Conservation (phyloP, 2,113 vertebrate genomes). For the Rhinoptilus africanus region DNA sequence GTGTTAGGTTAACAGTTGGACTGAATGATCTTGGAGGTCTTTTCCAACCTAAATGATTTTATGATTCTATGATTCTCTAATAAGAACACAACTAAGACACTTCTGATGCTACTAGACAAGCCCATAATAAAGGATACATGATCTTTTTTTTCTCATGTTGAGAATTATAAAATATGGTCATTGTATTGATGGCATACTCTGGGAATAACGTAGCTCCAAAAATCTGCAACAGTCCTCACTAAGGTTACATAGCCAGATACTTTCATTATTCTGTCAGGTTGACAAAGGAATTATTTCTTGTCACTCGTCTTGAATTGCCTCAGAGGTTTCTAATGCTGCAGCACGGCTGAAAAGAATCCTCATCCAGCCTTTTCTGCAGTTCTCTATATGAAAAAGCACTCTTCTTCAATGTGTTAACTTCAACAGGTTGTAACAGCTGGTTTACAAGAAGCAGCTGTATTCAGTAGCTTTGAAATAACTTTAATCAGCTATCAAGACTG, state of each 20-base stretch:
- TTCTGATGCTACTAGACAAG: not conserved
- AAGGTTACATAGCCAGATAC: not conserved
- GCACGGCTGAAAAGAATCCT: not conserved
- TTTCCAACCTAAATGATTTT: not conserved
- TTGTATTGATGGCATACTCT: not conserved
- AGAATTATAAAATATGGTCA: not conserved
- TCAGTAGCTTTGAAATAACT: not conserved
- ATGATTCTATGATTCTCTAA: not conserved
- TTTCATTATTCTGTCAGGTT: not conserved
- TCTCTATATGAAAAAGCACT: not conserved
- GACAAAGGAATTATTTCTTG: not conserved
- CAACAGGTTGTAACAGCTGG: not conserved
- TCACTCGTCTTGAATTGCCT: not conserved
- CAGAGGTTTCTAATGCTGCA: not conserved
- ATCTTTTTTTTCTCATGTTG: not conserved
- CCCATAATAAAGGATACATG: not conserved
- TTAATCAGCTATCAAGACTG: not conserved
- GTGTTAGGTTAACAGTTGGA: not conserved
- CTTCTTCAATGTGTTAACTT: not conserved
- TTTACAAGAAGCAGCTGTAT: not conserved
- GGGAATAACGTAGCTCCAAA: not conserved
- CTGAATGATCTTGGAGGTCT: not conserved
- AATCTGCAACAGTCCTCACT: not conserved
- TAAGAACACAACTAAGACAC: not conserved
- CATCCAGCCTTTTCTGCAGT: not conserved